These are phyloP conservation scores for Ephestia elutella DNA, from an alignment of 1,140 invertebrate genomes.

Conservation along the genomic window DNA sequence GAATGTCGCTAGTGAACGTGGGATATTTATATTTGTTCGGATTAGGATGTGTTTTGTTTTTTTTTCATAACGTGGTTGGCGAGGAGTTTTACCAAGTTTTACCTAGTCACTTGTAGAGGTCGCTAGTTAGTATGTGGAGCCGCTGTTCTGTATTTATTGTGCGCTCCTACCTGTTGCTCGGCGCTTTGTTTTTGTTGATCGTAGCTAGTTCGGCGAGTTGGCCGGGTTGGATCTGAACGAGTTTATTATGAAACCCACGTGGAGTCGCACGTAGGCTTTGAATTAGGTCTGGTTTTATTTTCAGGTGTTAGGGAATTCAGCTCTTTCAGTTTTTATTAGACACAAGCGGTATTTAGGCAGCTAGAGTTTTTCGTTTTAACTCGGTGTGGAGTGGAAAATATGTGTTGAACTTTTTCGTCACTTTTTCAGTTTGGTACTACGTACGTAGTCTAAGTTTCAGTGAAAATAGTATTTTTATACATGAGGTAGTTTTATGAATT, in stretches of 20 bases:
- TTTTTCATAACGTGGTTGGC: constrained; percentile 3
- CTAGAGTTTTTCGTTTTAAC: no score
- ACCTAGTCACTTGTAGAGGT: not conserved
- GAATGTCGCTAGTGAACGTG: constrained; percentile 23
- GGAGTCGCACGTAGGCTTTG: constrained; percentile 14
- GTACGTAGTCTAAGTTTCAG: no score
- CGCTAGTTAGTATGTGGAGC: not conserved
- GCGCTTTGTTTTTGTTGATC: constrained; percentile 61
- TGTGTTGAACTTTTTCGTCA: no score
- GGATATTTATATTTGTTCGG: constrained; percentile 12
- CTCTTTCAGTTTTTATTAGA: no score
- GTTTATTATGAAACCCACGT: constrained; percentile 32
- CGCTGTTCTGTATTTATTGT: constrained; percentile 14
- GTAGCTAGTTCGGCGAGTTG: constrained; percentile 39
- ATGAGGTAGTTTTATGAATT: no score
- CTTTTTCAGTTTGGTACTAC: no score
- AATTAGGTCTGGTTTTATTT: constrained; percentile 14
- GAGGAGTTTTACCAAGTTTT: no score
- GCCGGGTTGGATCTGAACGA: constrained; percentile 26
- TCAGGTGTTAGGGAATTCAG: not conserved
- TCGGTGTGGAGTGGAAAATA: no score
- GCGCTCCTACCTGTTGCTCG: constrained; percentile 48
- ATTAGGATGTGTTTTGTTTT: constrained; percentile 9
- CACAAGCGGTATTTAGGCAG: no score
- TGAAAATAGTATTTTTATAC: no score